A percentile compares a stretch with the other conserved stretches of the same genome.
These are phyloP conservation scores for Pungitius pungitius DNA, from an alignment of 2,113 vertebrate genomes.

Conservation along the genomic window DNA sequence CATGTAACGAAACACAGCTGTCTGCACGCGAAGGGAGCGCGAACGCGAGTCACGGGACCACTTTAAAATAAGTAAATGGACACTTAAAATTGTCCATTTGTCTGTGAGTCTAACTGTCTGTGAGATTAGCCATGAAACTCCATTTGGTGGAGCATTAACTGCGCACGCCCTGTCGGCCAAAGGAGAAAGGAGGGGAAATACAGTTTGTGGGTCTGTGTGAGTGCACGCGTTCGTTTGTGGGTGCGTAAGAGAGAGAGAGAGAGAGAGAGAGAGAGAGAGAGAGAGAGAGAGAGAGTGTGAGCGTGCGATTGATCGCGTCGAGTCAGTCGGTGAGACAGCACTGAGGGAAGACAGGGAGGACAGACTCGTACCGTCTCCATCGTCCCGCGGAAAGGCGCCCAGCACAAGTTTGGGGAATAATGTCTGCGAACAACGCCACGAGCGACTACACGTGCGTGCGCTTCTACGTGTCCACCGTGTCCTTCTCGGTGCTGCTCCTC, in stretches of 20 bases:
- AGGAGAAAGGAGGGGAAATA: too few relatives aligned
- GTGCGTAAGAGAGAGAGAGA: not conserved
- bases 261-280: not conserved
- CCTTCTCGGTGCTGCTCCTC: slow-evolving; percentile 76
- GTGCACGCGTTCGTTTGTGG: too few relatives aligned
- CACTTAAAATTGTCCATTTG: too few relatives aligned
- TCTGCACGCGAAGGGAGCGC: too few relatives aligned
- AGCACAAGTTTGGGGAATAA: slow-evolving; percentile 46
- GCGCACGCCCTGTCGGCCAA: too few relatives aligned
- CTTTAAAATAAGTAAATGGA: too few relatives aligned
- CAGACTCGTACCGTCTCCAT: not conserved
- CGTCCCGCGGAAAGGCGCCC: not conserved
- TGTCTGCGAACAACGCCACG: slow-evolving; percentile 48
- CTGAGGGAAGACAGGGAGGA: slow-evolving; percentile 43
- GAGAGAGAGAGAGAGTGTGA: slow-evolving; percentile 3
- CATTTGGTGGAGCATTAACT: too few relatives aligned
- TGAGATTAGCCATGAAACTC: too few relatives aligned
- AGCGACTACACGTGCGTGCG: slow-evolving; percentile 66
- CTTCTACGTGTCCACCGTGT: slow-evolving; percentile 73
- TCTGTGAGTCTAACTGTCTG: too few relatives aligned
- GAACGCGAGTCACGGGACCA: too few relatives aligned
- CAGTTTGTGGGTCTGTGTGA: not conserved
- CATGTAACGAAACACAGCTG: too few relatives aligned
- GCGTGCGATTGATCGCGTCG: not conserved
- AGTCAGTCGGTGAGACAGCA: slow-evolving; percentile 45